These are phyloP conservation scores for Rattus norvegicus DNA, from an alignment of 2,113 vertebrate species.

Conservation along the genomic window GRCr8 NC_086027.1:98995501-98996000, in stretches of 20 bases:
- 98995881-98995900: background rate
- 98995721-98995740: background rate
- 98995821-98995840: background rate
- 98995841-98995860: background rate
- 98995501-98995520: constrained; percentile 86
- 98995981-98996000: background rate
- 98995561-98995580: constrained; percentile 85
- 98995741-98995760: background rate
- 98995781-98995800: background rate
- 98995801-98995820: background rate
- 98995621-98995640: background rate
- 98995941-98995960: too few relatives aligned
- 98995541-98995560: constrained; percentile 56
- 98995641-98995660: background rate
- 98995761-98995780: background rate
- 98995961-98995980: background rate
- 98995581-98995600: constrained; percentile 67
- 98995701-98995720: background rate
- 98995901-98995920: accelerated
- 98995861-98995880: background rate
- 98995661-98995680: background rate
- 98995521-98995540: constrained; percentile 68
- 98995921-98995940: background rate
- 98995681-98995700: background rate
- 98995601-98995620: accelerated